Evolutionary conservation across 92 coral and sea anemone species (phyloP), one percentile per base, ranked within the genome.

Genomic region (Phenganax stokvisi): DNA sequence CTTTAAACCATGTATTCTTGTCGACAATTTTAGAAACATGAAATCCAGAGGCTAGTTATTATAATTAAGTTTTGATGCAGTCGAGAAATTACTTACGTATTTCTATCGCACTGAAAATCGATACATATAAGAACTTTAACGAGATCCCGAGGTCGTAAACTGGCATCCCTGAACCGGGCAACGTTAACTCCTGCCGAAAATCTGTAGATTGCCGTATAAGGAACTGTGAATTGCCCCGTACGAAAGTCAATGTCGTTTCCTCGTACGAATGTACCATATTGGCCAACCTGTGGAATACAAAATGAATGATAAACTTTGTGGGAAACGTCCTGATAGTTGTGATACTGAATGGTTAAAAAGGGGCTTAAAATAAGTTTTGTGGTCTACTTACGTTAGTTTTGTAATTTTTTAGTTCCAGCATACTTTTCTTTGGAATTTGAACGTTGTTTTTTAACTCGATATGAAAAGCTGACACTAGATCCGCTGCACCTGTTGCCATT

Each of bases 401-500:
- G 91, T 90, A 94, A 89, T 83, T 90, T 44, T 85, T 77, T 56
- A 94, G 68, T 53, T 94, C 98, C 81, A 90, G 92, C 12, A 91
- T 82, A 3, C 92, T 85, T 85, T 90, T 94, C 87, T 84, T 91
- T 11, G 98, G 89, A 47, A 94, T 84, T 10, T 79, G 82, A 6
- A 90, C 75, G 64, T 90, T 92, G 73, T 79, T 83, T 76, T 91
- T 86, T 30, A 94, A 87, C 61, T 90, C 92, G 37, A 91, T 85
- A 72, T 92, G 97, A 74, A 92, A 92, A 3, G 98, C 98, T 0
- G 98, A 88, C 64, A 94, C 84, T 6, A 94, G 91, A 52, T 94
- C 98, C 4, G 98, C 97, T 51, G 89, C 85, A 8, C 98, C 98
- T 20, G 97, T 92, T 69, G 98, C 98, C 92, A 94, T 84, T 7